Percentiles rank a stretch among this genome's conserved stretches.
Conservation (phyloP, 2,113 vertebrate species). For the Gallinago jamesoni region DNA sequence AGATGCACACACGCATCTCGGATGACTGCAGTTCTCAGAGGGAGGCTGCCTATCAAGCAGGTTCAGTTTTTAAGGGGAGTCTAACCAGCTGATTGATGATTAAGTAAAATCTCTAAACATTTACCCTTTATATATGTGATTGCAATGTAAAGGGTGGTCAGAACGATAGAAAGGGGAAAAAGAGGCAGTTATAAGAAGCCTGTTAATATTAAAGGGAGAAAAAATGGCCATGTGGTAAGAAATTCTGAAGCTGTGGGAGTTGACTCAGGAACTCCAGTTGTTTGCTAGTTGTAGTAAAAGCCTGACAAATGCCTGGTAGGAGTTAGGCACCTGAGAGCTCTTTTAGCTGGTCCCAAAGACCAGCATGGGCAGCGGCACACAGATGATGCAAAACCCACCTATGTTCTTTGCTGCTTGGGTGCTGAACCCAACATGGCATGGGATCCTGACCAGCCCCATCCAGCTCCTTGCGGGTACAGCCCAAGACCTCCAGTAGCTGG, state of each 20-base stretch:
- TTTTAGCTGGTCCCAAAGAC: neutral
- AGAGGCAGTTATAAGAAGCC: neutral
- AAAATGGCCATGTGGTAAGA: neutral
- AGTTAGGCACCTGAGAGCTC: neutral
- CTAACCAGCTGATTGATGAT: neutral
- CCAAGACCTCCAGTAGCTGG: neutral
- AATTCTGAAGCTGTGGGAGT: neutral
- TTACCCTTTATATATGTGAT: neutral
- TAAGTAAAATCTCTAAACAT: neutral
- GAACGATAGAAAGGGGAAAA: neutral
- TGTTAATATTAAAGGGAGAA: neutral
- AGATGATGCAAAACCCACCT: neutral
- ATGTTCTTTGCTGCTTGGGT: neutral
- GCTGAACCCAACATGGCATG: neutral
- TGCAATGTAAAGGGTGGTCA: conserved; percentile 4
- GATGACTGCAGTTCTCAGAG: neutral
- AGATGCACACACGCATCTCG: neutral
- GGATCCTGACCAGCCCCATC: neutral
- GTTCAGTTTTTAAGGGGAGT: neutral
- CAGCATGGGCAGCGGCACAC: neutral
- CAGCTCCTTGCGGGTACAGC: neutral
- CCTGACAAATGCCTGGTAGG: neutral
- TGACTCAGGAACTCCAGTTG: neutral
- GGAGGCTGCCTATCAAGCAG: neutral
- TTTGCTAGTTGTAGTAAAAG: neutral